phyloP scores from a whole-genome alignment of 1,140 invertebrate genomes.

The Campodea augens region DNA sequence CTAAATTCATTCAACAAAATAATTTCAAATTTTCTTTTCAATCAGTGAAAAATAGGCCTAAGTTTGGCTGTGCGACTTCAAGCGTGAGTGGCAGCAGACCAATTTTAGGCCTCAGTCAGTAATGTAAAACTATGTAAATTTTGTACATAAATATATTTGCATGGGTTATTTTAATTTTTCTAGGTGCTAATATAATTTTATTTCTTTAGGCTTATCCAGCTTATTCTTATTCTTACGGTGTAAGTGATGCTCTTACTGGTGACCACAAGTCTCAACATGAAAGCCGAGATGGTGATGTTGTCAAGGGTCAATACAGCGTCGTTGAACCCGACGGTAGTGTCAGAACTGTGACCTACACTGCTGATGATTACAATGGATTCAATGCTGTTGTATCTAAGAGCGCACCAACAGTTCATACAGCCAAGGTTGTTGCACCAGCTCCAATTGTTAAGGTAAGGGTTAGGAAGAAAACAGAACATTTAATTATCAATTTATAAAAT shows the following conservation, averaged over 20 bases:
- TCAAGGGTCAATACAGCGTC: no score
- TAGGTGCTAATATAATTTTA: neutral
- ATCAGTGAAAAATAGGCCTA: no score
- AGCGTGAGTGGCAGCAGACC: neutral
- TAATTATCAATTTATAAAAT: no score
- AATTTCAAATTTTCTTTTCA: neutral
- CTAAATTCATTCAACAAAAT: no score
- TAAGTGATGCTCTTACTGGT: conserved; percentile 33
- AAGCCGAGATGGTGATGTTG: conserved; percentile 27
- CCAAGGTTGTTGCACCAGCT: conserved; percentile 18
- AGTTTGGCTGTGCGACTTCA: neutral
- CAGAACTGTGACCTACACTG: conserved; percentile 33
- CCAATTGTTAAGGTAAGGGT: conserved; percentile 12
- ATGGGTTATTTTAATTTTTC: neutral
- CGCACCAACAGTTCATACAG: conserved; percentile 13
- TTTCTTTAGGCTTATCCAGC: conserved; percentile 22
- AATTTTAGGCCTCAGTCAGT: neutral
- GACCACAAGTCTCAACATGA: conserved; percentile 39
- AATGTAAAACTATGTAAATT: neutral
- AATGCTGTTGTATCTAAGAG: conserved; percentile 22
- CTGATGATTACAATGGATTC: conserved; percentile 26
- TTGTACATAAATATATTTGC: neutral
- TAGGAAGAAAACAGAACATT: neutral
- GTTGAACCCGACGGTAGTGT: conserved; percentile 34
- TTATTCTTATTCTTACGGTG: conserved; percentile 25